A percentile compares a stretch with the other conserved stretches of the same genome.
Evolutionary conservation across 2,888 invertebrate species (phyloP).

Genomic region (Corythucha ciliata): DNA sequence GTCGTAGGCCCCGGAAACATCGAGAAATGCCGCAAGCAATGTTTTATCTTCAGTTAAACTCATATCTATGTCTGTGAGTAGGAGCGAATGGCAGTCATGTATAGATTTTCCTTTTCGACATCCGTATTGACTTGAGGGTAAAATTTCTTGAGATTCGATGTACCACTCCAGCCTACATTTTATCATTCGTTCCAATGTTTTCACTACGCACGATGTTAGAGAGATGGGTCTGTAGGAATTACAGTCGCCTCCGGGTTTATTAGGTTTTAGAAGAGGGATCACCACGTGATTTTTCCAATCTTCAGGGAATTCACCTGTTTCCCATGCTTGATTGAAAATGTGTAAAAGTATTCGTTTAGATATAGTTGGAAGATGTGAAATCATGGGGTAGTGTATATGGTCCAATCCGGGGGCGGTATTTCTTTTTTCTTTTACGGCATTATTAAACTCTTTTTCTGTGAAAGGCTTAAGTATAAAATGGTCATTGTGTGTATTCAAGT

Average conservation of each 20-base stretch:
- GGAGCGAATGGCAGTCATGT: not conserved
- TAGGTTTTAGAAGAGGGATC: not conserved
- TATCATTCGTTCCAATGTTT: not conserved
- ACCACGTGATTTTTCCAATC: not conserved
- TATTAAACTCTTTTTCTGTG: not conserved
- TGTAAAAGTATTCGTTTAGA: not conserved
- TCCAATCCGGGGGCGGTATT: slow-evolving; percentile 4
- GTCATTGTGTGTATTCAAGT: too few relatives aligned
- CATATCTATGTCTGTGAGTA: not conserved
- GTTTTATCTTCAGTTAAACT: slow-evolving; percentile 16
- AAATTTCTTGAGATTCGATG: not conserved
- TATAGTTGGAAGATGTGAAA: not conserved
- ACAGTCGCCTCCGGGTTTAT: not conserved
- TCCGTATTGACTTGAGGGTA: not conserved
- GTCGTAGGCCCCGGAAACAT: not conserved
- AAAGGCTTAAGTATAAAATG: slow-evolving; percentile 3
- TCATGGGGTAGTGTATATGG: not conserved
- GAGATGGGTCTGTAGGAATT: not conserved
- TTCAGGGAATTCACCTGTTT: not conserved
- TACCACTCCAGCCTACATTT: not conserved
- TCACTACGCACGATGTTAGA: not conserved
- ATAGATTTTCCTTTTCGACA: not conserved
- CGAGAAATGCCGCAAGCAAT: not conserved
- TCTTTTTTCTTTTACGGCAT: not conserved
- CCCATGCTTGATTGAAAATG: not conserved